Percentiles rank a stretch among this genome's conserved stretches.
Evolutionary conservation across 1,140 invertebrate genomes (phyloP).

Genomic region (Acyrthosiphon pisum): DNA sequence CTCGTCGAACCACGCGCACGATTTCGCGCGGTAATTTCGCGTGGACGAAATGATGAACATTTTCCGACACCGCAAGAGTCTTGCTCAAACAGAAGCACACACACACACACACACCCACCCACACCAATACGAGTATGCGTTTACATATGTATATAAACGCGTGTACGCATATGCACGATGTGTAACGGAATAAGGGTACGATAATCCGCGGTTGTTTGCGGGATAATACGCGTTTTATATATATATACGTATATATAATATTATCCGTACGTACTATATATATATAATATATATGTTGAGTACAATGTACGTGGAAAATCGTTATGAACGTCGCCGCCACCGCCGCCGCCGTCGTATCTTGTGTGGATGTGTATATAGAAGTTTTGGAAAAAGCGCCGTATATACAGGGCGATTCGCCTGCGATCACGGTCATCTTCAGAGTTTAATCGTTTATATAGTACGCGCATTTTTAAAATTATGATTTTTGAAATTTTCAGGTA

Average conservation of each 20-base stretch:
- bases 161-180: background rate
- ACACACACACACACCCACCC: too few species aligned
- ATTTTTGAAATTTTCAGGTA: too few species aligned
- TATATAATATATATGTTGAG: too few species aligned
- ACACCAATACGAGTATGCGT: too few species aligned
- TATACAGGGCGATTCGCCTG: too few species aligned
- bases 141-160: background rate
- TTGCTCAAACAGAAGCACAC: background rate
- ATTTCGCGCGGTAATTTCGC: background rate
- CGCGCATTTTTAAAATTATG: too few species aligned
- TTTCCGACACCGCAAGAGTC: background rate
- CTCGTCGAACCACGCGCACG: too few species aligned
- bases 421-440: too few species aligned
- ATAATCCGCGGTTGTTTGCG: background rate
- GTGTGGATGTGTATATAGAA: background rate
- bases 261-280: too few species aligned
- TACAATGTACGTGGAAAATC: background rate
- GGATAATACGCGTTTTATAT: background rate
- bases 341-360: too few species aligned
- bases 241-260: background rate
- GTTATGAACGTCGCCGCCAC: background rate
- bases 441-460: too few species aligned
- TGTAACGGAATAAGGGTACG: background rate
- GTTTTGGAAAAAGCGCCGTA: background rate
- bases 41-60: background rate